Percentiles rank a stretch among this genome's conserved stretches.
phyloP scores from a whole-genome alignment of 2,888 invertebrate species.

The Lutraria lutraria region DNA sequence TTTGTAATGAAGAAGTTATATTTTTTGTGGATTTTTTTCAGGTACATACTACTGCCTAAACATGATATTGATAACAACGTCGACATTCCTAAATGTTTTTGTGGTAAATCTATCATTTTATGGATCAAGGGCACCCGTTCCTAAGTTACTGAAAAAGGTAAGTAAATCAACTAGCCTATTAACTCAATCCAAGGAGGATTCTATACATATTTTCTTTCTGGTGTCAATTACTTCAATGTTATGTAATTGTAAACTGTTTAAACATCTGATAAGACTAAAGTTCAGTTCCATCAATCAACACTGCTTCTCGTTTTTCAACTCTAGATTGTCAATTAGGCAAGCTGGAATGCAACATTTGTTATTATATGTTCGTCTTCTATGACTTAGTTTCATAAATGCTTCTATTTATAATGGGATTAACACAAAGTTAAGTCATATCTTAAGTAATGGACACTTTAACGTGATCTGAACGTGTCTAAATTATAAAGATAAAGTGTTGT shows the following conservation, averaged over 20 bases:
- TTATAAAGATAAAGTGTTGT: not conserved
- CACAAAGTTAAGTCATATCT: not conserved
- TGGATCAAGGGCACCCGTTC: conserved; percentile 83
- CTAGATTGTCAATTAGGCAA: conserved; percentile 9
- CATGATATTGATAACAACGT: conserved; percentile 86
- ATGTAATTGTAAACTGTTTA: not conserved
- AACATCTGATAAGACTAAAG: not conserved
- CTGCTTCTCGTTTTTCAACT: not conserved
- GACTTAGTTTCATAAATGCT: not conserved
- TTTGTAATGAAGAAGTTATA: not conserved
- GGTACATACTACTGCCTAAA: conserved; percentile 87
- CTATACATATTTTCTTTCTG: not conserved
- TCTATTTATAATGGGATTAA: conserved; percentile 7
- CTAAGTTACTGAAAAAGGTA: conserved; percentile 83
- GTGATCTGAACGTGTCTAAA: not conserved
- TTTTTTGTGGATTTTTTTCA: conserved; percentile 67
- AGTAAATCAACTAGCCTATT: conserved; percentile 6
- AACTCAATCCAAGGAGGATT: not conserved
- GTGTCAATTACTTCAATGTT: not conserved
- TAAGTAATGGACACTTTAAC: not conserved
- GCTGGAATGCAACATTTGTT: not conserved
- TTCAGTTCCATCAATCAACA: conserved; percentile 4
- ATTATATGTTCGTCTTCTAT: not conserved
- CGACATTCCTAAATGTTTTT: conserved; percentile 86
- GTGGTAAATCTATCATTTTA: conserved; percentile 86